Conservation (phyloP, 2,888 invertebrate genomes). For the Sesia apiformis region DNA sequence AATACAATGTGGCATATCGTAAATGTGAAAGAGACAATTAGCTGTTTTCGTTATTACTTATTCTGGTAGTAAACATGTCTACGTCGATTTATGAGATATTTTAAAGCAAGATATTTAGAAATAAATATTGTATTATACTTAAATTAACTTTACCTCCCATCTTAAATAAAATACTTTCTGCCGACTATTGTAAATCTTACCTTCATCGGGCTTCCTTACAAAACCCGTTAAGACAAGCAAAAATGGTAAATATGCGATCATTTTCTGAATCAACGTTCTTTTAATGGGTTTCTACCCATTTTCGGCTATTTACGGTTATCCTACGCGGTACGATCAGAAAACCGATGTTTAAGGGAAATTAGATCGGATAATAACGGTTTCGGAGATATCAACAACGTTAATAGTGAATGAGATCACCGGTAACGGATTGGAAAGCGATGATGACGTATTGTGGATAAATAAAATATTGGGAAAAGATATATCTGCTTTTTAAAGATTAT, state of each 20-base stretch:
- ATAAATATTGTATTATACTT: too few species aligned
- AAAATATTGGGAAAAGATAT: too few species aligned
- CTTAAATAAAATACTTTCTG: too few species aligned
- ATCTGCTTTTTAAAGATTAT: too few species aligned
- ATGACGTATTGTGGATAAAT: neutral
- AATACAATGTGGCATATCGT: too few species aligned
- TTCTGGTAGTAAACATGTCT: too few species aligned
- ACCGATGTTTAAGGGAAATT: constrained; percentile 42
- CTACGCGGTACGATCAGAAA: constrained; percentile 26
- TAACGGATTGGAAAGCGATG: neutral
- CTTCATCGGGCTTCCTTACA: constrained; percentile 15
- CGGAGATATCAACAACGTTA: neutral
- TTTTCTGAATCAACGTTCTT: constrained; percentile 32
- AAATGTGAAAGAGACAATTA: too few species aligned
- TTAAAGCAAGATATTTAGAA: too few species aligned
- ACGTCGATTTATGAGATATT: too few species aligned
- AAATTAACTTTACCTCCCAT: too few species aligned
- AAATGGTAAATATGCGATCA: constrained; percentile 24
- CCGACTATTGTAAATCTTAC: constrained; percentile 7
- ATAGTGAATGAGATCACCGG: neutral
- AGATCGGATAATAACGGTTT: constrained; percentile 31
- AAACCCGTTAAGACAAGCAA: constrained; percentile 21
- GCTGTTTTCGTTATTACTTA: too few species aligned
- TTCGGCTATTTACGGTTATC: constrained; percentile 37
- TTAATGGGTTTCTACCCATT: constrained; percentile 35